Conservation (phyloP, 2,113 vertebrate genomes). For the Dunckerocampus dactyliophorus region DNA sequence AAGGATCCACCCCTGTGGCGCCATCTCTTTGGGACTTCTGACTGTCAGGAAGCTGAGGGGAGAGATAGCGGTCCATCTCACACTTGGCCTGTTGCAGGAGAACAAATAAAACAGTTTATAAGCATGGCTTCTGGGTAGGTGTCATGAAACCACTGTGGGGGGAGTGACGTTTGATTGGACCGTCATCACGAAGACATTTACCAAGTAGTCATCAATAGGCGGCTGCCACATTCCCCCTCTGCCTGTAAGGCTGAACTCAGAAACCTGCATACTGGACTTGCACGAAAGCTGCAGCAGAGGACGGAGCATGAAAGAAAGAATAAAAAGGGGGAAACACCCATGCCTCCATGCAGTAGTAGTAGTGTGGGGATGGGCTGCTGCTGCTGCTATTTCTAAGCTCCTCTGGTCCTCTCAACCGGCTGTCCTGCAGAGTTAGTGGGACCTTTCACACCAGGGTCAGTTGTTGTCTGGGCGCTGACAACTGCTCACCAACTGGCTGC, state of each 20-base stretch:
- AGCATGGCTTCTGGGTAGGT: too few relatives aligned
- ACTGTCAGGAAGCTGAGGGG: constrained; percentile 75
- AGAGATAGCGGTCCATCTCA: constrained; percentile 95
- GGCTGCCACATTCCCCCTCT: constrained; percentile 85
- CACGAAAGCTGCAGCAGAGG: constrained; percentile 38
- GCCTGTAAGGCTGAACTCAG: constrained; percentile 79
- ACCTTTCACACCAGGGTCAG: constrained; percentile 74
- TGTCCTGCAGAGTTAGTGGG: constrained; percentile 80
- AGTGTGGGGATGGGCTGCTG: constrained; percentile 54
- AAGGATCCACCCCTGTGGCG: constrained; percentile 84
- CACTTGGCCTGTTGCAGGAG: constrained; percentile 79
- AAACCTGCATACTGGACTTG: constrained; percentile 27
- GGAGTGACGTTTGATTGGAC: constrained; percentile 40
- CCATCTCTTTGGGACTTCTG: constrained; percentile 84
- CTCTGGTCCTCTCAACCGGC: constrained; percentile 78
- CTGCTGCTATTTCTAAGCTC: constrained; percentile 75
- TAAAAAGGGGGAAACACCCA: constrained; percentile 57
- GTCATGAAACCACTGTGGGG: constrained; percentile 22
- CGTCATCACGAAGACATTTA: constrained; percentile 88
- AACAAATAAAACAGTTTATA: neutral
- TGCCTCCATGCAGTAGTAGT: constrained; percentile 40
- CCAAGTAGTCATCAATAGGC: constrained; percentile 82
- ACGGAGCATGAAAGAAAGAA: constrained; percentile 56
- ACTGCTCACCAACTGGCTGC: constrained; percentile 66
- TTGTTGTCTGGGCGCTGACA: constrained; percentile 67